Evolutionary conservation across 2,888 invertebrate species (phyloP).

Genomic region (Muschampia staudingeri): DNA sequence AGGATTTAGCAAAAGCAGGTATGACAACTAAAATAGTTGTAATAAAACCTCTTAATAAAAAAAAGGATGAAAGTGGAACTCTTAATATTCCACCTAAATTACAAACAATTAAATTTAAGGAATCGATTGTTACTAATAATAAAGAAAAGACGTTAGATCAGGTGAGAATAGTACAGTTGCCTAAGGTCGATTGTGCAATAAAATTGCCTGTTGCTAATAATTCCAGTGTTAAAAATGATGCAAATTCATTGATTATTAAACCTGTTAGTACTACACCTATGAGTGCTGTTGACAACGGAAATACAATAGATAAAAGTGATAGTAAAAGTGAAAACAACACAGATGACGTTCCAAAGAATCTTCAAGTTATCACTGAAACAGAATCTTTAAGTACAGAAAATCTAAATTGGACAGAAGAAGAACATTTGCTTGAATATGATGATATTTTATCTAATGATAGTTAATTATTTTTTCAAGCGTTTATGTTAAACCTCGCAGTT

Average conservation of each 20-base stretch:
- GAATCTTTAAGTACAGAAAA: conserved; percentile 22
- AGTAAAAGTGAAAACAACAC: not conserved
- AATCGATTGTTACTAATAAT: conserved; percentile 76
- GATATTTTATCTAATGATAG: not conserved
- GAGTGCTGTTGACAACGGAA: conserved; percentile 13
- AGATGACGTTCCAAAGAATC: not conserved
- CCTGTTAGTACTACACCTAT: conserved; percentile 46
- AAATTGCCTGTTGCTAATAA: conserved; percentile 70
- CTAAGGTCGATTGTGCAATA: conserved; percentile 80
- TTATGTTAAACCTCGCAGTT: conserved; percentile 37
- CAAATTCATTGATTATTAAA: conserved; percentile 24
- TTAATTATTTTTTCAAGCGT: conserved; percentile 5
- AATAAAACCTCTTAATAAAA: conserved; percentile 86
- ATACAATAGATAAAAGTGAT: not conserved
- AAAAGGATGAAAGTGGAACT: conserved; percentile 77
- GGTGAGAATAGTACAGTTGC: conserved; percentile 85
- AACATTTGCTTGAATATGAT: conserved; percentile 11
- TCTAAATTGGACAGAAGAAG: conserved; percentile 15
- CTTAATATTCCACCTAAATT: conserved; percentile 81
- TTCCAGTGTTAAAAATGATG: conserved; percentile 56
- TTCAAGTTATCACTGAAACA: conserved; percentile 16
- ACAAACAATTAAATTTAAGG: conserved; percentile 94
- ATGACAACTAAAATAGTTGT: conserved; percentile 89
- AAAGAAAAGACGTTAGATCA: conserved; percentile 81
- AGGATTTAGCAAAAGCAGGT: conserved; percentile 85